Conservation (phyloP, 2,797 vertebrate species). For the Urophycis tenuis region DNA sequence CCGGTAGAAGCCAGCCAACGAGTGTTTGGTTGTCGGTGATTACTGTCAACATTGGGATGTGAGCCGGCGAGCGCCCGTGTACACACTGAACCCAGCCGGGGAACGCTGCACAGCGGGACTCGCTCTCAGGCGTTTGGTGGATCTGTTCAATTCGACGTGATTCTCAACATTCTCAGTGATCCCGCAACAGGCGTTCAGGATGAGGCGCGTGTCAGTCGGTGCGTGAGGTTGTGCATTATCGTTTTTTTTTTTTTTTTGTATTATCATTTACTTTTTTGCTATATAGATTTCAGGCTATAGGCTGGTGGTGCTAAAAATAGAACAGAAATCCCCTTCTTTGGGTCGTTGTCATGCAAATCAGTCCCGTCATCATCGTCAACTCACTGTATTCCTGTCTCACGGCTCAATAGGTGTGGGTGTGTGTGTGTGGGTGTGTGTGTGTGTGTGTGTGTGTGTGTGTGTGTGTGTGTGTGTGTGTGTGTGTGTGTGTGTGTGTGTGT, state of each 20-base stretch:
- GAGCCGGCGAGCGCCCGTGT: slow-evolving; percentile 20
- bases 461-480: slow-evolving; percentile 10
- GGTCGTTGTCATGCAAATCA: neutral
- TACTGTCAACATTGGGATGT: slow-evolving; percentile 35
- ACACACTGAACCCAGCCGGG: slow-evolving; percentile 21
- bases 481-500: slow-evolving; percentile 9
- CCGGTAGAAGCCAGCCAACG: slow-evolving; percentile 32
- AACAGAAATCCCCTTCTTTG: neutral
- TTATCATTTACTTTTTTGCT: neutral
- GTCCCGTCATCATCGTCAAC: too few species aligned
- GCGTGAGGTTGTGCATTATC: too few species aligned
- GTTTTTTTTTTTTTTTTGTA: too few species aligned
- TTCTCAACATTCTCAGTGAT: neutral
- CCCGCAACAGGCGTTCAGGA: neutral
- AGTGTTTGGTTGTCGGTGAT: slow-evolving; percentile 30
- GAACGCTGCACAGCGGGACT: too few species aligned
- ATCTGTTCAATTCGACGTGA: neutral
- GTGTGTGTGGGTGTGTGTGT: slow-evolving; percentile 8
- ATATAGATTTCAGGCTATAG: neutral
- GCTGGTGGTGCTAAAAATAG: too few species aligned
- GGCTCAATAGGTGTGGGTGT: slow-evolving; percentile 10
- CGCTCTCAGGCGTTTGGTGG: too few species aligned
- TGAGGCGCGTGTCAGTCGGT: too few species aligned
- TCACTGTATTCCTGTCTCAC: neutral
- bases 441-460: slow-evolving; percentile 10